phyloP scores from a whole-genome alignment of 2,113 vertebrate genomes.

The Campylomormyrus tamandua region DNA sequence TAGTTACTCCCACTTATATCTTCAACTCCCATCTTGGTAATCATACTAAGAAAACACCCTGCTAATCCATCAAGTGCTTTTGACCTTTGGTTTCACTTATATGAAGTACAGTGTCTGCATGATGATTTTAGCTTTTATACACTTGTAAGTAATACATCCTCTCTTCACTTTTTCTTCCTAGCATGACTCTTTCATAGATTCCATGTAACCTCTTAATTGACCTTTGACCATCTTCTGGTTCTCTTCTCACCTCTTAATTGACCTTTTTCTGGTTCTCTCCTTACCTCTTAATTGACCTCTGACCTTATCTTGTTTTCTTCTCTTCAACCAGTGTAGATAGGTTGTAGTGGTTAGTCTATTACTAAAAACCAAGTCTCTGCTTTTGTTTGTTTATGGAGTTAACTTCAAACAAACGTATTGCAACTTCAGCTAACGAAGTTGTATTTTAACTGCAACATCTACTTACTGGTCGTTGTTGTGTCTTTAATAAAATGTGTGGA shows the following conservation, averaged over 20 bases:
- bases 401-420: background rate
- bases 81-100: conserved; percentile 3
- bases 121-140: conserved; percentile 32
- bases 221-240: background rate
- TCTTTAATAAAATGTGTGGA: conserved; percentile 4
- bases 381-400: background rate
- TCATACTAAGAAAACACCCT: conserved; percentile 51
- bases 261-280: background rate
- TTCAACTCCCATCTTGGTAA: conserved; percentile 40
- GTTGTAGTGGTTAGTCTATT: background rate
- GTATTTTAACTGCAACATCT: background rate
- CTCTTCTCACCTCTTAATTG: background rate
- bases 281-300: background rate
- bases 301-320: background rate
- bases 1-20: conserved; percentile 23
- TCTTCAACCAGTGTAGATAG: background rate
- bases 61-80: conserved; percentile 38
- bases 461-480: background rate
- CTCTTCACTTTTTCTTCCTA: background rate
- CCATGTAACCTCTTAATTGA: background rate
- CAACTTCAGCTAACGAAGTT: background rate
- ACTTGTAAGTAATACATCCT: conserved; percentile 27
- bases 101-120: conserved; percentile 39
- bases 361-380: background rate
- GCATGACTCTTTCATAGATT: background rate